These are phyloP conservation scores for Zaprionus lineosus DNA, from an alignment of 2,888 invertebrate species.

Conservation along the genomic window DNA sequence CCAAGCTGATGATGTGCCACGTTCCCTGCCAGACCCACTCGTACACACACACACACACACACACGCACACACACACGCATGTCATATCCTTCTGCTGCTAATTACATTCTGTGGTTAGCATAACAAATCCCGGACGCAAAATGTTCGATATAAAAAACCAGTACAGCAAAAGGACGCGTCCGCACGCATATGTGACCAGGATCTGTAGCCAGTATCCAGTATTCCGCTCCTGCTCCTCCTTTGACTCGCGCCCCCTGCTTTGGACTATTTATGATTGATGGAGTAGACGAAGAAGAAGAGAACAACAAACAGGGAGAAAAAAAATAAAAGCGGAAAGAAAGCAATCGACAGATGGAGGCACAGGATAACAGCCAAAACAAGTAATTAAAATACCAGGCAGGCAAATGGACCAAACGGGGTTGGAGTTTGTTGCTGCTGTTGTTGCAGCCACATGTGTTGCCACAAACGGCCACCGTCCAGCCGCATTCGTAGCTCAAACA, in stretches of 20 bases:
- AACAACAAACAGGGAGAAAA: background rate
- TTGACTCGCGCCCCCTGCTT: too few relatives aligned
- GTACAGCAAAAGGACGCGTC: slow-evolving; percentile 15
- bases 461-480: slow-evolving; percentile 55
- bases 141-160: slow-evolving; percentile 14
- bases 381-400: slow-evolving; percentile 78
- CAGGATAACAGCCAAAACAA: slow-evolving; percentile 38
- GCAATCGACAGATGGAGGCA: slow-evolving; percentile 36
- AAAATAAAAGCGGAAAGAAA: slow-evolving; percentile 2
- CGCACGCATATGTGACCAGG: slow-evolving; percentile 52
- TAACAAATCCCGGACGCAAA: slow-evolving; percentile 63
- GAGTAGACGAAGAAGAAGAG: slow-evolving; percentile 16
- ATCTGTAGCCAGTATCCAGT: background rate
- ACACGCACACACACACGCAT: slow-evolving; percentile 12
- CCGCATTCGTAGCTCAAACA: slow-evolving; percentile 53
- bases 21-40: too few relatives aligned
- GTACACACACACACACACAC: too few relatives aligned
- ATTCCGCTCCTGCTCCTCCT: slow-evolving; percentile 1
- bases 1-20: too few relatives aligned
- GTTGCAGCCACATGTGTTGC: slow-evolving; percentile 67
- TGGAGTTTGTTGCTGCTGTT: slow-evolving; percentile 22
- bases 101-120: slow-evolving; percentile 76
- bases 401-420: slow-evolving; percentile 50
- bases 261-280: slow-evolving; percentile 59
- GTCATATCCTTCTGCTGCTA: slow-evolving; percentile 75